A percentile compares a stretch with the other conserved stretches of the same genome.
Conservation (phyloP, 2,797 vertebrate species). For the Pangasius macronema region DNA sequence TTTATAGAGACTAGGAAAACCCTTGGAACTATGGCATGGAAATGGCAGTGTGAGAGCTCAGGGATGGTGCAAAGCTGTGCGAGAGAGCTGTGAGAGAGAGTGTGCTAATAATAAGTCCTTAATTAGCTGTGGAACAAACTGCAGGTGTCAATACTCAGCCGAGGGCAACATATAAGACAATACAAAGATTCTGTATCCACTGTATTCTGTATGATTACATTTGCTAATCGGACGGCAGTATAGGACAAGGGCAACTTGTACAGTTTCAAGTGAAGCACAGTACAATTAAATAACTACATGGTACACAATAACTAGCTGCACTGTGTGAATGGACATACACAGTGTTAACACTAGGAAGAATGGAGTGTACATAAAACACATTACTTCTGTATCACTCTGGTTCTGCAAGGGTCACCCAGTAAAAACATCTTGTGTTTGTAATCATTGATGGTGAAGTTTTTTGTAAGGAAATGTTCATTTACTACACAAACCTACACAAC, state of each 20-base stretch:
- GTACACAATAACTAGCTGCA: background rate
- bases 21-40: background rate
- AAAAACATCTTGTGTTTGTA: background rate
- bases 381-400: background rate
- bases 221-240: background rate
- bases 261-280: background rate
- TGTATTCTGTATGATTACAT: too few species aligned
- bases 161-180: background rate
- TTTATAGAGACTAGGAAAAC: background rate
- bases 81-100: background rate
- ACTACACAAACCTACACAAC: too few species aligned
- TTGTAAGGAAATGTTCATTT: background rate
- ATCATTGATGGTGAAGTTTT: background rate
- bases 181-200: background rate
- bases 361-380: background rate
- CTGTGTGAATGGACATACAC: background rate
- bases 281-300: background rate
- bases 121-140: slow-evolving; percentile 5
- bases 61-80: background rate
- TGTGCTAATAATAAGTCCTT: background rate
- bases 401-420: background rate
- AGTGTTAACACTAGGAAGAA: background rate
- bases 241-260: background rate
- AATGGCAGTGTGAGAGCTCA: background rate
- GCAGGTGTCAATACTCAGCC: background rate